Percentiles rank a stretch among this genome's conserved stretches.
These are phyloP conservation scores for Eugnorisma glareosa DNA, from an alignment of 2,888 invertebrate genomes.

Conservation along the genomic window DNA sequence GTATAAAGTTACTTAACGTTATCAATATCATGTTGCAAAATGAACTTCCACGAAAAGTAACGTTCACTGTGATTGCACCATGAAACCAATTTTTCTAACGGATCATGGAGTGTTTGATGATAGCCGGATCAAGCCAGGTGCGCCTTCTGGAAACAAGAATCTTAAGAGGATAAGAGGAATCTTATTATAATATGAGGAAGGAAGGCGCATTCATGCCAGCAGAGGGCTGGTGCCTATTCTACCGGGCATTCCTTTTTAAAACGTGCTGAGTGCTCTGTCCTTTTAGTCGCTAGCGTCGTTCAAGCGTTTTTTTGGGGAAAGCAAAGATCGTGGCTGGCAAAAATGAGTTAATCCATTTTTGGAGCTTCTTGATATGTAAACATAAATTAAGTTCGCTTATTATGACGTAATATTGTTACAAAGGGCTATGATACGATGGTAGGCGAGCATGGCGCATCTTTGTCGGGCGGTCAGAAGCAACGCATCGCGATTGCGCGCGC, in stretches of 20 bases:
- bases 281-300: background rate
- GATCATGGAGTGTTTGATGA: background rate
- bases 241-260: background rate
- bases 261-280: background rate
- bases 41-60: background rate
- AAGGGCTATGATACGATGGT: conserved; percentile 92
- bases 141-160: no score
- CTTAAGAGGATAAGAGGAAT: no score
- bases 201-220: background rate
- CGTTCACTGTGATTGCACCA: background rate
- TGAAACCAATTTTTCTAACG: background rate
- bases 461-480: conserved; percentile 93
- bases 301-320: background rate
- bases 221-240: background rate
- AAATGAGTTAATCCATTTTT: background rate
- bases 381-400: background rate
- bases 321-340: background rate
- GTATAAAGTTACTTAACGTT: no score
- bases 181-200: background rate
- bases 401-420: conserved; percentile 7
- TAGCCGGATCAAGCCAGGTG: background rate
- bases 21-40: background rate
- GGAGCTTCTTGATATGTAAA: no score
- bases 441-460: conserved; percentile 87
- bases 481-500: conserved; percentile 93